Conservation (phyloP, 2,797 vertebrate species). For the Crax fasciolata region DNA sequence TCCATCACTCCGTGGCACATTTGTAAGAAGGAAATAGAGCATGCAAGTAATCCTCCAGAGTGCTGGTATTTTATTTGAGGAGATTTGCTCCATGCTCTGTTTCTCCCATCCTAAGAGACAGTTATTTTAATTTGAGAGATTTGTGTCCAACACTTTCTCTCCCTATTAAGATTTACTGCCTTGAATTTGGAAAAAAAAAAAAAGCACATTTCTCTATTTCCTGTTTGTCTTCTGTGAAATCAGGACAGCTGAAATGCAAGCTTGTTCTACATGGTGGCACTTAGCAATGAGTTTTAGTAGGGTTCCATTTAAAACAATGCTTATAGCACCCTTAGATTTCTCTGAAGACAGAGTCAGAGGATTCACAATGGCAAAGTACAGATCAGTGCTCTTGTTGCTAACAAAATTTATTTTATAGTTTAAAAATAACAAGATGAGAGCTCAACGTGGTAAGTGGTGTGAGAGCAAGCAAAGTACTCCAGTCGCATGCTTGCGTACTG, state of each 20-base stretch:
- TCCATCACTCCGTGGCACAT: slow-evolving; percentile 58
- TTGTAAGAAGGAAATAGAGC: slow-evolving; percentile 75
- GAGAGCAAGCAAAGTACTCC: neutral
- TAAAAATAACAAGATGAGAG: neutral
- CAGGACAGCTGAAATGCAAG: neutral
- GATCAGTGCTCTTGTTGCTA: neutral
- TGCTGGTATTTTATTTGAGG: slow-evolving; percentile 70
- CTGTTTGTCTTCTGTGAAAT: neutral
- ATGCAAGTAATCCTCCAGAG: slow-evolving; percentile 74
- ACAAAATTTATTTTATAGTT: neutral
- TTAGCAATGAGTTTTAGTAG: neutral
- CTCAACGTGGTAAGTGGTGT: neutral
- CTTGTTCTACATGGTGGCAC: neutral
- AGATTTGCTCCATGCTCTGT: slow-evolving; percentile 79
- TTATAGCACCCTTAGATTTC: neutral
- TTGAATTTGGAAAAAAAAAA: neutral
- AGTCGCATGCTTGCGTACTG: neutral
- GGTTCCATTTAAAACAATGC: neutral
- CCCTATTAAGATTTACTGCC: slow-evolving; percentile 37
- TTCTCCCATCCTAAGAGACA: slow-evolving; percentile 60
- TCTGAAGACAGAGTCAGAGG: neutral
- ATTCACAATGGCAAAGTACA: neutral
- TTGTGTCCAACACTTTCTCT: neutral
- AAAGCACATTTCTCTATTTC: neutral
- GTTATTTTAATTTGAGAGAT: slow-evolving; percentile 68